Evolutionary conservation across 2,888 invertebrate species (phyloP).

Genomic region (Yponomeuta evonymella): DNA sequence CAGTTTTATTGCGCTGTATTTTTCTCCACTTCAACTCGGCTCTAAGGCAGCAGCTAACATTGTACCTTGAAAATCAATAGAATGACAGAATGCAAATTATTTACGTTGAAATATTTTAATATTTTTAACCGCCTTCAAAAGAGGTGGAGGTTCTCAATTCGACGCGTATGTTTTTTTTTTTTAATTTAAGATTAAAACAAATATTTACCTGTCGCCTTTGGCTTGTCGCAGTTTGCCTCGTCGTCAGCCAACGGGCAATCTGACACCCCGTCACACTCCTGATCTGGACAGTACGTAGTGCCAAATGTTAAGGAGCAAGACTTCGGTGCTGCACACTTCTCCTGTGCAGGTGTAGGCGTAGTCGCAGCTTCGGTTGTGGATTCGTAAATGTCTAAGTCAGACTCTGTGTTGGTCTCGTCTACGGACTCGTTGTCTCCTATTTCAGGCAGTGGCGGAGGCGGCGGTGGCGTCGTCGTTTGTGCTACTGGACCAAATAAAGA

Average conservation of each 20-base stretch:
- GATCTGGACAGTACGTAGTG: conserved; percentile 25
- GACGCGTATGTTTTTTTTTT: not conserved
- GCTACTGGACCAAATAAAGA: not conserved
- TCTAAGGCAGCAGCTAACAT: no score
- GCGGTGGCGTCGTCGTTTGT: not conserved
- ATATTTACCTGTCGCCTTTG: conserved; percentile 32
- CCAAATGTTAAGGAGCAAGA: not conserved
- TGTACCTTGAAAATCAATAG: no score
- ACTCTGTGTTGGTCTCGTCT: not conserved
- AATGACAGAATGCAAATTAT: no score
- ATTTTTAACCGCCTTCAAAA: no score
- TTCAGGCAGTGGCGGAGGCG: not conserved
- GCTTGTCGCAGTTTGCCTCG: conserved; percentile 26
- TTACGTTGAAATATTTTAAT: no score
- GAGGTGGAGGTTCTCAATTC: no score
- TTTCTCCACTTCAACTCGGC: no score
- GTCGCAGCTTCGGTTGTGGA: not conserved
- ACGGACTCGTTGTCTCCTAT: not conserved
- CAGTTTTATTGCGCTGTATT: no score
- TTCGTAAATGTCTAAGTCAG: not conserved
- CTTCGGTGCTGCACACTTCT: not conserved
- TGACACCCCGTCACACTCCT: conserved; percentile 27
- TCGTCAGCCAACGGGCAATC: conserved; percentile 37
- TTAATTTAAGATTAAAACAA: no score
- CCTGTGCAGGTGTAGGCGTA: not conserved